Conservation (phyloP, 2,797 vertebrate genomes). For the Lagorchestes hirsutus region DNA sequence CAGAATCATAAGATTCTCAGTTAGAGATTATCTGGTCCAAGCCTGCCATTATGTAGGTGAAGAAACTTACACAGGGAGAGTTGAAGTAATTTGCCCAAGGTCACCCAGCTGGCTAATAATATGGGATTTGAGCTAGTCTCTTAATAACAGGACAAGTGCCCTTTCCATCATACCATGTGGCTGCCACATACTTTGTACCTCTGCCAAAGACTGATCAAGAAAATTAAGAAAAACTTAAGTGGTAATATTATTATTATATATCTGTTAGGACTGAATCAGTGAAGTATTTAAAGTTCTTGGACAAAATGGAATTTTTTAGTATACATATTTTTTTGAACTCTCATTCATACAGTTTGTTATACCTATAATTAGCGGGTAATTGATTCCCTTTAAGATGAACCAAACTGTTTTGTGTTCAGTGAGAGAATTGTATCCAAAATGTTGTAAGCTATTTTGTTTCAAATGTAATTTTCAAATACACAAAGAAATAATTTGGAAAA, state of each 20-base stretch:
- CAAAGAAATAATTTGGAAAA: constrained; percentile 39
- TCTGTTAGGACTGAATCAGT: constrained; percentile 23
- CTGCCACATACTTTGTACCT: not conserved
- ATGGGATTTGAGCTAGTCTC: constrained; percentile 16
- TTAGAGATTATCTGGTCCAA: constrained; percentile 14
- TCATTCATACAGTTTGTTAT: constrained; percentile 9
- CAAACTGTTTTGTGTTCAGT: not conserved
- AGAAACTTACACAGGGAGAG: constrained; percentile 9
- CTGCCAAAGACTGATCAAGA: constrained; percentile 14
- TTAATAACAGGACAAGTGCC: not conserved
- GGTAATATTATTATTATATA: constrained; percentile 4
- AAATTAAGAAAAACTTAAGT: not conserved
- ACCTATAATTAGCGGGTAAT: constrained; percentile 22
- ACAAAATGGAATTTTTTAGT: constrained; percentile 29
- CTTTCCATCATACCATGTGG: not conserved
- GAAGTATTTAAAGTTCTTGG: constrained; percentile 44
- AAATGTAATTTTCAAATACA: not conserved
- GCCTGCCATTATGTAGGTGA: constrained; percentile 13
- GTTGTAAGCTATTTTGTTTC: not conserved
- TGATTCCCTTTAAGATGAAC: constrained; percentile 17
- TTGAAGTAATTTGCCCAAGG: not conserved
- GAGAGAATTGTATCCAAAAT: not conserved
- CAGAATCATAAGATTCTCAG: not conserved
- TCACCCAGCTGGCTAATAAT: not conserved
- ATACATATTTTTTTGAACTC: not conserved